These are phyloP conservation scores for Melanchra persicariae DNA, from an alignment of 2,888 invertebrate species.

Conservation along the genomic window DNA sequence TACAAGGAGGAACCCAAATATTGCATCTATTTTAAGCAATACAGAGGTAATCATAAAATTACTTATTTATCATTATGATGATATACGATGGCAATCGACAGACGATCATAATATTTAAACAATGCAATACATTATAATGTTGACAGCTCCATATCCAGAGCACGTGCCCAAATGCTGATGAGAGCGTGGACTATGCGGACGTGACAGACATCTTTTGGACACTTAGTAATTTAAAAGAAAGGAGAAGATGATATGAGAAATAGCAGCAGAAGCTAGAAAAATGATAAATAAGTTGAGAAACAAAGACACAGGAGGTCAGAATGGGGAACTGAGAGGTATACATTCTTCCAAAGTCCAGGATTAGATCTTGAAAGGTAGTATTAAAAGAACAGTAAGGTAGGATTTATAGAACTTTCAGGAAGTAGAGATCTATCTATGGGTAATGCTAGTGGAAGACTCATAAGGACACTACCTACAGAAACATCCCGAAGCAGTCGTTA, in stretches of 20 bases:
- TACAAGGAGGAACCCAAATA: background rate
- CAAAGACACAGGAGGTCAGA: too few relatives aligned
- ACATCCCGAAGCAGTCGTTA: too few relatives aligned
- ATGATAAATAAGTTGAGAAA: too few relatives aligned
- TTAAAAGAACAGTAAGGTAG: too few relatives aligned
- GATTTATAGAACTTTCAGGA: too few relatives aligned
- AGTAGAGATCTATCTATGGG: too few relatives aligned
- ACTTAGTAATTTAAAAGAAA: background rate
- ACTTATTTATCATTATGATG: slow-evolving; percentile 31
- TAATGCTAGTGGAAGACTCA: too few relatives aligned
- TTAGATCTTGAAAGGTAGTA: too few relatives aligned
- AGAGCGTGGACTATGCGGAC: background rate
- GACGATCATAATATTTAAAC: slow-evolving; percentile 11
- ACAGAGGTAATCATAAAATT: background rate
- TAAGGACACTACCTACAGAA: too few relatives aligned
- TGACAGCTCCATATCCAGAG: background rate
- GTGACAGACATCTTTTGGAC: background rate
- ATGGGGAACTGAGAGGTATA: too few relatives aligned
- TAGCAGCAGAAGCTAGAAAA: background rate
- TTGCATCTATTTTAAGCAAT: background rate
- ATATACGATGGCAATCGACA: slow-evolving; percentile 26
- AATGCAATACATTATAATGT: slow-evolving; percentile 9
- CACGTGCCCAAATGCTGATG: slow-evolving; percentile 1
- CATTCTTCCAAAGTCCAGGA: too few relatives aligned
- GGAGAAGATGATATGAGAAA: background rate